These are phyloP conservation scores for Aplochiton taeniatus DNA, from an alignment of 2,797 vertebrate species.

Conservation along the genomic window DNA sequence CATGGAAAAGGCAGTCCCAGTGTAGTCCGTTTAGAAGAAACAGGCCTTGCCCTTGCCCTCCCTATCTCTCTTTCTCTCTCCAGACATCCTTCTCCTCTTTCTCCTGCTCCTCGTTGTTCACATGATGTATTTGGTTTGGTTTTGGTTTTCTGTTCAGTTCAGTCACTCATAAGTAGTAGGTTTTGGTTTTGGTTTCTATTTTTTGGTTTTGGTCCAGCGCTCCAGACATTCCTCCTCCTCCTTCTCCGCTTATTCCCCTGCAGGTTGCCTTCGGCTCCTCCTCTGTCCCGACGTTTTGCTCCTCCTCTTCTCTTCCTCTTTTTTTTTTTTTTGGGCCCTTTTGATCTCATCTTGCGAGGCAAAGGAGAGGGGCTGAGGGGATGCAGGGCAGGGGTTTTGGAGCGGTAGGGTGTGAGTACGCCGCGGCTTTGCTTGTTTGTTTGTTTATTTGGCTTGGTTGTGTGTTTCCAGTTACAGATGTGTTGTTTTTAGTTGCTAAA, in stretches of 20 bases:
- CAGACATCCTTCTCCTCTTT: slow-evolving; percentile 36
- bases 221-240: slow-evolving; percentile 21
- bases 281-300: slow-evolving; percentile 56
- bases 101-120: slow-evolving; percentile 53
- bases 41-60: slow-evolving; percentile 37
- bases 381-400: slow-evolving; percentile 31
- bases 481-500: slow-evolving; percentile 48
- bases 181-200: slow-evolving; percentile 71
- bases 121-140: slow-evolving; percentile 75
- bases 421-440: slow-evolving; percentile 57
- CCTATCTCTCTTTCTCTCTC: slow-evolving; percentile 23
- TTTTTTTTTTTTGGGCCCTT: slow-evolving; percentile 57
- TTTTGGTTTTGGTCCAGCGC: slow-evolving; percentile 57
- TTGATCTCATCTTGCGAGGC: slow-evolving; percentile 69
- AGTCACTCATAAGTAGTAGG: slow-evolving; percentile 54
- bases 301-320: slow-evolving; percentile 41
- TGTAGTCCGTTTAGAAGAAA: slow-evolving; percentile 16
- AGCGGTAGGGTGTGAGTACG: slow-evolving; percentile 52
- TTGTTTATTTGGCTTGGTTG: slow-evolving; percentile 58
- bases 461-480: slow-evolving; percentile 46
- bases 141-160: slow-evolving; percentile 56
- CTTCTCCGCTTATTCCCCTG: slow-evolving; percentile 55
- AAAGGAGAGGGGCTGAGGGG: slow-evolving; percentile 40
- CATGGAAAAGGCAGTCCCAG: slow-evolving; percentile 60
- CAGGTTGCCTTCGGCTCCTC: slow-evolving; percentile 53